phyloP scores from a whole-genome alignment of 2,113 vertebrate species.

The Gambusia holbrooki region DNA sequence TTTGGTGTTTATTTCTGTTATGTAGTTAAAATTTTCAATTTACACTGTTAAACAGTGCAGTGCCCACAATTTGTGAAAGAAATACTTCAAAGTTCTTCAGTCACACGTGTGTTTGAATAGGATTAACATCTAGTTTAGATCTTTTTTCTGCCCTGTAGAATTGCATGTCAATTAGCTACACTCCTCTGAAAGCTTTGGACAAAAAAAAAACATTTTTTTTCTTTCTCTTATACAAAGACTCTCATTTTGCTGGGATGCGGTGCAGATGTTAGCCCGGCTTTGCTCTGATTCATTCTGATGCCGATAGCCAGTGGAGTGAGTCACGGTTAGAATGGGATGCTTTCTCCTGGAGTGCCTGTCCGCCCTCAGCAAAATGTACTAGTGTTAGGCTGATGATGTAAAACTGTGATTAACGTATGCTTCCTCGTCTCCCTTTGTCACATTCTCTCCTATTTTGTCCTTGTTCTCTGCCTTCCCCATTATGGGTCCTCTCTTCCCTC shows the following conservation, averaged over 20 bases:
- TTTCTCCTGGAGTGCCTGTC: conserved; percentile 43
- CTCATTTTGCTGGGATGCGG: conserved; percentile 36
- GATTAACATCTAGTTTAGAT: conserved; percentile 57
- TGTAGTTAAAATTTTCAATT: conserved; percentile 17
- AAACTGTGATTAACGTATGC: conserved; percentile 71
- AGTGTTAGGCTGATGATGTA: conserved; percentile 64
- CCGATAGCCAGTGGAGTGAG: conserved; percentile 57
- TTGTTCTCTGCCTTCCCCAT: conserved; percentile 45
- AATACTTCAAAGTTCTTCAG: conserved; percentile 23
- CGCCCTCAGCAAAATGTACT: conserved; percentile 63
- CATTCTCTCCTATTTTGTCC: conserved; percentile 43
- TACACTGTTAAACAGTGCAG: neutral
- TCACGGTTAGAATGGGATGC: conserved; percentile 59
- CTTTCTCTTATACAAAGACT: conserved; percentile 39
- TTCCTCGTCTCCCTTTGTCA: conserved; percentile 25
- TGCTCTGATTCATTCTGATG: conserved; percentile 57
- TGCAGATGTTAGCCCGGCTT: conserved; percentile 56
- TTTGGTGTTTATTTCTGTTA: conserved; percentile 15
- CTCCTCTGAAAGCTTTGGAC: conserved; percentile 53
- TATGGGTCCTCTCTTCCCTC: conserved; percentile 22
- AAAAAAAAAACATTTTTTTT: conserved; percentile 12
- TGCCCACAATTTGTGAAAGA: conserved; percentile 23
- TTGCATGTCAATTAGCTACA: conserved; percentile 51
- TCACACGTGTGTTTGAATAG: conserved; percentile 28
- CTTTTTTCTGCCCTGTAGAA: conserved; percentile 25